Evolutionary conservation across 1,140 invertebrate genomes (phyloP), one percentile per base, ranked within the genome.

Genomic region (Rhizoglyphus robini): DNA sequence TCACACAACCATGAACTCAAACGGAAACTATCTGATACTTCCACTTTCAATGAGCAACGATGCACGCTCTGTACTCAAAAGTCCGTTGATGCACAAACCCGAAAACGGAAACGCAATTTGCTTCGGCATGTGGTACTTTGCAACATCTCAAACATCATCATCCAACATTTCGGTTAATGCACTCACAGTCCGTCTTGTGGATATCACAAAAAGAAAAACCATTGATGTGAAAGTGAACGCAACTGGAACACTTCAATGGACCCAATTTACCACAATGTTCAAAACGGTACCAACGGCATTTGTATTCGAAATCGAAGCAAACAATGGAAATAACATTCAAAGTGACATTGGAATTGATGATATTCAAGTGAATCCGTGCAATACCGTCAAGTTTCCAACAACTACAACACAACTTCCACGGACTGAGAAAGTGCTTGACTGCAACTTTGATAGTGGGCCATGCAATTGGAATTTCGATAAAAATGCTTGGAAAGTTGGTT

Each of bases 91-190:
- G 29, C 31, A 60, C 15, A 29, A 29, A n/a, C n/a, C n/a, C n/a
- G n/a, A 29, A 51, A 2, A 4, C 2, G 13, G 23, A 11, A 11
- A 8, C 8, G 8, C 8, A 20, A 27, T 32, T 11, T 60, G 58
- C 30, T 60, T 60, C 27, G 18, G 58, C n/a, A 60, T 60, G 58
- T 60, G 3, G 23, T 60, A 60, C 30, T 60, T 60, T 60, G 58
- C 58, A 3, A n/a, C n/a, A n/a, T n/a, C 58, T 2, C 31, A 46
- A 29, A 11, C 2, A 20, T 11, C 1, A 32, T 13, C 31, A 27
- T n/a, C 15, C 3, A 29, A 60, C 29, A 11, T 11, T 3, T 29
- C 15, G 15, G 27, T 32, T 4, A 60, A 5, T 29, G 3, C 58
- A 46, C 13, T 60, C 15, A 60, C 27, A 32, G 15, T 60, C 13